Base-by-base conservation (phyloP, 2,113 vertebrate genomes). In the Calcarius ornatus region DNA sequence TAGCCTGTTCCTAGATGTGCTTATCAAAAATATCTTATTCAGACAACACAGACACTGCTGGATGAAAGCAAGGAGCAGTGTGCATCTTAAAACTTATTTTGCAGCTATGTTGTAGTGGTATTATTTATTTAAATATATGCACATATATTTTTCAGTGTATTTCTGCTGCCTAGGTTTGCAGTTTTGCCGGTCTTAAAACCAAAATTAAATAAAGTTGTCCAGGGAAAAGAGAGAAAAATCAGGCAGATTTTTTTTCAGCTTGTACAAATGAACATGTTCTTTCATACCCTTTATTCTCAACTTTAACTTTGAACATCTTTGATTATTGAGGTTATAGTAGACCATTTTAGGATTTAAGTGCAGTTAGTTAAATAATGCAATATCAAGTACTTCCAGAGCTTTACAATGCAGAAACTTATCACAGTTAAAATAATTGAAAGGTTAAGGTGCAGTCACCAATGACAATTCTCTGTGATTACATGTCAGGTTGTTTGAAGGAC, bases 391-490 rank as follows among this genome's bases (percentile, higher is more conserved):
- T 78, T 95, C 23, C 90, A 89, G 31, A 72, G 23, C 19, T 86
- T 60, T 57, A 81, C 13, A 57, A 43, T 71, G 82, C 10, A 92
- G 48, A 88, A 38, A 12, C n/a, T 88, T 92, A 92, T 80, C 33
- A 77, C 15, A 73, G 57, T 84, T 63, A 81, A 19, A 92, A 77
- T 80, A 94, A 94, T 27, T 94, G 66, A 90, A 92, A 94, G 90
- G 83, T 95, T 80, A 92, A 45, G 6, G 86, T 79, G 11, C 4
- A 3, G 48, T 91, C 60, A 87, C 22, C 76, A 91, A 81, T 70
- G 57, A 37, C 35, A 90, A 60, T 84, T 90, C 38, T 15, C 9
- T 84, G 7, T 45, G 73, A 20, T n/a, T 71, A 59, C 59, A 72
- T 35, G 9, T 78, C 33, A 90, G 90, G 64, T 48, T 63, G 6